phyloP scores from a whole-genome alignment of 2,797 vertebrate species.

The Platalea minor region DNA sequence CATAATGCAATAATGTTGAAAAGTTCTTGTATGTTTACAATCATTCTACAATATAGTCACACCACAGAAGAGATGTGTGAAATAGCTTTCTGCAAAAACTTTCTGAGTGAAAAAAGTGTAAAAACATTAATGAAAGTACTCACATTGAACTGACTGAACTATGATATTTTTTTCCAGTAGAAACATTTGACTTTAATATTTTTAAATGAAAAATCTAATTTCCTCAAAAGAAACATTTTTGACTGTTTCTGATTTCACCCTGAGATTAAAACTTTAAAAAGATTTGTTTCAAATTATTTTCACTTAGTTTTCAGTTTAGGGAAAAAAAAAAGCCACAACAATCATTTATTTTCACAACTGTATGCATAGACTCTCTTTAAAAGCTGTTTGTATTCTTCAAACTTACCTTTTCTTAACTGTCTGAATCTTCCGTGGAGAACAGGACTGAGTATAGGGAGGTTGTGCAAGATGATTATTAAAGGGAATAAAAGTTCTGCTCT shows the following conservation, averaged over 20 bases:
- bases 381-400: conserved; percentile 38
- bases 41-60: background rate
- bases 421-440: background rate
- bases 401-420: conserved; percentile 24
- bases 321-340: background rate
- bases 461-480: conserved; percentile 3
- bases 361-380: background rate
- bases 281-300: background rate
- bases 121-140: background rate
- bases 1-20: background rate
- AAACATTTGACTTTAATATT: background rate
- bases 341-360: background rate
- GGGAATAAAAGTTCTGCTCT: conserved; percentile 15
- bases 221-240: background rate
- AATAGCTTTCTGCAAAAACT: background rate
- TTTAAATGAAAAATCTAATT: background rate
- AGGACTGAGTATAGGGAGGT: background rate
- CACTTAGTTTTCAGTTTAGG: background rate
- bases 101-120: background rate
- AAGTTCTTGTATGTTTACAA: background rate
- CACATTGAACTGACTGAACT: background rate
- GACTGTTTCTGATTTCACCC: background rate
- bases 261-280: background rate
- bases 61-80: background rate
- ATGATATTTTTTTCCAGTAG: background rate